These are phyloP conservation scores for Tachysurus vachellii DNA, from an alignment of 2,113 vertebrate genomes.

Conservation along the genomic window DNA sequence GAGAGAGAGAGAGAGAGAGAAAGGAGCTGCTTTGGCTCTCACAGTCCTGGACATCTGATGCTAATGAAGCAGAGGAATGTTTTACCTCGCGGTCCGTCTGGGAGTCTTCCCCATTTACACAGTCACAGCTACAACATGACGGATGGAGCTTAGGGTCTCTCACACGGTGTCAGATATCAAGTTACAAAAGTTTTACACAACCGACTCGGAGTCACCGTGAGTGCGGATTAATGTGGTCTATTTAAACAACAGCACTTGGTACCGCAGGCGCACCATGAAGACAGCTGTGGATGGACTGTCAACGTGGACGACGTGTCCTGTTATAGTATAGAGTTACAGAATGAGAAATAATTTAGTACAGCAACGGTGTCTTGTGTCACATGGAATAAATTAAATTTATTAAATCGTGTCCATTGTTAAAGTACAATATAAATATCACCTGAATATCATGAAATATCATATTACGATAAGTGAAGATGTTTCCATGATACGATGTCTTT, in stretches of 20 bases:
- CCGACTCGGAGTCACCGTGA: too few species aligned
- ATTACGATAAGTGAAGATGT: too few species aligned
- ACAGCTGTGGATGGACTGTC: neutral
- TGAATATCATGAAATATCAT: too few species aligned
- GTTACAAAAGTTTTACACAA: neutral
- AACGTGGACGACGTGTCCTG: too few species aligned
- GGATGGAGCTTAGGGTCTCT: neutral
- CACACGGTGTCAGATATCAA: neutral
- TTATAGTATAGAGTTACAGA: too few species aligned
- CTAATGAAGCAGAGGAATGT: conserved; percentile 76
- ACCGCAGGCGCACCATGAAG: neutral
- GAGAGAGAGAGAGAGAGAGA: neutral
- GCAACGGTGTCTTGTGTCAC: too few species aligned
- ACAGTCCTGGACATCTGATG: conserved; percentile 74
- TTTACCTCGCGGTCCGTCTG: conserved; percentile 60
- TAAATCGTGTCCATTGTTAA: too few species aligned
- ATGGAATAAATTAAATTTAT: too few species aligned
- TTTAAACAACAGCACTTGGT: neutral
- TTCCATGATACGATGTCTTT: too few species aligned
- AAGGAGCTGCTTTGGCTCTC: conserved; percentile 29
- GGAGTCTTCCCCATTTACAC: conserved; percentile 47
- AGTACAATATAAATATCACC: too few species aligned
- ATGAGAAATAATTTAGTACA: too few species aligned
- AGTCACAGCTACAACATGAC: conserved; percentile 16
- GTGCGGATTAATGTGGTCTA: neutral